Base-by-base conservation (phyloP, 1,140 invertebrate genomes). In the Pseudomyrmex dendroicus region DNA sequence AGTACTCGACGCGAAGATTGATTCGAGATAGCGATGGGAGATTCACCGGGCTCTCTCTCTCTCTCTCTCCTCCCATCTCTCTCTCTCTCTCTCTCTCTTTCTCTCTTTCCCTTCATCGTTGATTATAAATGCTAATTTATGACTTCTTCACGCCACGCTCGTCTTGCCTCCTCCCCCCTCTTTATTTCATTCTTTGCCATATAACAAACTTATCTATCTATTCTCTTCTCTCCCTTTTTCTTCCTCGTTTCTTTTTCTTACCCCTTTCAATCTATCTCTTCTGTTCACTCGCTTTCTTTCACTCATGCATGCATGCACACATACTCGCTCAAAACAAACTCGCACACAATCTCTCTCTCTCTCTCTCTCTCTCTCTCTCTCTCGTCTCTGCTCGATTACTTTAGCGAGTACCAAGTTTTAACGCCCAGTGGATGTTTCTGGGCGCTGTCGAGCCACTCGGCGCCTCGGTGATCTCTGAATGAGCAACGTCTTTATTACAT, bases 91-190 rank as follows among this genome's bases (percentile, higher is more conserved):
- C 62, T 22, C n/a, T 17, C 44, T 54, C 56, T 50, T 44, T 61
- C 67, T 57, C n/a, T 48, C 48, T 25, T 25, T 25, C 25, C 64
- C 54, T 50, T 56, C 56, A 63, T 25, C 82, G 85, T 62, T 85
- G 86, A 91, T 92, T 89, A 89, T 84, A 88, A 92, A 92, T 92
- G 91, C 88, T 91, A 93, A 92, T 92, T 91, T 89, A 90, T 84
- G 86, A 91, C 90, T 91, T 87, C 83, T 89, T 90, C 88, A 85
- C 89, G 83, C 87, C 86, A 84, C 84, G 73, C 48, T 74, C 82
- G 77, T 78, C 54, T 76, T 52, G 9, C 44, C n/a, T 25, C 62
- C 73, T 44, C 13, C 4, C 66, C 25, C 46, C n/a, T 50, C 44
- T 20, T 22, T 77, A 17, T 50, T 67, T 67, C 22, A 77, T 76